These are phyloP conservation scores for Lepus townsendii DNA, from an alignment of 2,797 vertebrate species.

Conservation along the genomic window DNA sequence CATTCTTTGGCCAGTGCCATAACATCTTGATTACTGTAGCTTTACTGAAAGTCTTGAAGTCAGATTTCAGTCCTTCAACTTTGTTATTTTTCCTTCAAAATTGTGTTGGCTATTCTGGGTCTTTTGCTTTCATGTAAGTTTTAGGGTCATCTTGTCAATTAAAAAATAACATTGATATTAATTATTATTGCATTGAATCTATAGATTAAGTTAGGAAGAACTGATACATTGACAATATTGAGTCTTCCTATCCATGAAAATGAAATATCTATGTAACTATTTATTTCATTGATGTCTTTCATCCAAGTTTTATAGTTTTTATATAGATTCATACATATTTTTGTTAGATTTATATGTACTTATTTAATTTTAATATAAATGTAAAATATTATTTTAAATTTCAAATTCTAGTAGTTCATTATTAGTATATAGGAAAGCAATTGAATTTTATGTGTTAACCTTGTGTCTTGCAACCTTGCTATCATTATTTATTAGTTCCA, in stretches of 20 bases:
- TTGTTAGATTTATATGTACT: neutral
- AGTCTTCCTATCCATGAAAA: neutral
- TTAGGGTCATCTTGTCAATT: neutral
- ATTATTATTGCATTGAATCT: neutral
- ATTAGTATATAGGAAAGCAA: neutral
- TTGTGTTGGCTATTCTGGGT: neutral
- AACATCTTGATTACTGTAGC: neutral
- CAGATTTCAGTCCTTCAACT: neutral
- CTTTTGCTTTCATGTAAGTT: neutral
- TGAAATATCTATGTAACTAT: no score
- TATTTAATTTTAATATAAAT: neutral
- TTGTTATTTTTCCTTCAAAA: neutral
- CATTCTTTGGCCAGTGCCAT: neutral
- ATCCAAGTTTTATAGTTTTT: neutral
- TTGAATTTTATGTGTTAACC: neutral
- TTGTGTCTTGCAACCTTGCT: neutral
- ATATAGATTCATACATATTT: neutral
- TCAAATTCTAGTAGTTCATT: neutral
- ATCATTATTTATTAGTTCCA: neutral
- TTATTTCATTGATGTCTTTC: neutral
- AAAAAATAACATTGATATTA: neutral
- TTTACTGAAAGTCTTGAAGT: neutral
- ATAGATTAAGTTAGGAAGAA: neutral
- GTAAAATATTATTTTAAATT: neutral
- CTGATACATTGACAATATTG: neutral